Percentiles rank a stretch among this genome's conserved stretches.
Evolutionary conservation across 2,113 vertebrate species (phyloP).

Genomic region (Urocolius indicus): DNA sequence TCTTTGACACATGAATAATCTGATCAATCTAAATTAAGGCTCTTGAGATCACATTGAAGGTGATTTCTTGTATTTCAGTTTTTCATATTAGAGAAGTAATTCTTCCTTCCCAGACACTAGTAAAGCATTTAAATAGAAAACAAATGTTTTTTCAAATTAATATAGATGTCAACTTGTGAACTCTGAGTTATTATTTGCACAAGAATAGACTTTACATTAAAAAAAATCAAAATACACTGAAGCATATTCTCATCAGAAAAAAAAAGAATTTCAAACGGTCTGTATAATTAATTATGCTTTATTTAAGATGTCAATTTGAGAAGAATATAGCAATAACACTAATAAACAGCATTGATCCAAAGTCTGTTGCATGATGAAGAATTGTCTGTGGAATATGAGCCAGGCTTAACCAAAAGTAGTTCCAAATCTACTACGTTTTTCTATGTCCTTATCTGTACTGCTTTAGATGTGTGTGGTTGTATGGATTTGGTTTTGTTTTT

Average conservation of each 20-base stretch:
- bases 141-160: not conserved
- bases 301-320: not conserved
- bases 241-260: not conserved
- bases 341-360: conserved; percentile 5
- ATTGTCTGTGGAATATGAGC: not conserved
- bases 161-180: not conserved
- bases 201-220: not conserved
- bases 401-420: not conserved
- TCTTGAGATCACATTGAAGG: not conserved
- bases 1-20: not conserved
- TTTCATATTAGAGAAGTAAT: not conserved
- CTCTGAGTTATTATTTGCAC: not conserved
- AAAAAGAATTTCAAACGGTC: not conserved
- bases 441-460: not conserved
- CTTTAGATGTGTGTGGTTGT: not conserved
- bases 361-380: not conserved
- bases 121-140: not conserved
- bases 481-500: not conserved
- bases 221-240: not conserved
- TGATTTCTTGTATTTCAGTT: not conserved
- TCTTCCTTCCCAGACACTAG: not conserved
- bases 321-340: not conserved
- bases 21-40: not conserved
- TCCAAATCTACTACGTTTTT: not conserved
- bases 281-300: not conserved